Base-by-base conservation (phyloP, 2,797 vertebrate species). In the Clarias platycephalus region DNA sequence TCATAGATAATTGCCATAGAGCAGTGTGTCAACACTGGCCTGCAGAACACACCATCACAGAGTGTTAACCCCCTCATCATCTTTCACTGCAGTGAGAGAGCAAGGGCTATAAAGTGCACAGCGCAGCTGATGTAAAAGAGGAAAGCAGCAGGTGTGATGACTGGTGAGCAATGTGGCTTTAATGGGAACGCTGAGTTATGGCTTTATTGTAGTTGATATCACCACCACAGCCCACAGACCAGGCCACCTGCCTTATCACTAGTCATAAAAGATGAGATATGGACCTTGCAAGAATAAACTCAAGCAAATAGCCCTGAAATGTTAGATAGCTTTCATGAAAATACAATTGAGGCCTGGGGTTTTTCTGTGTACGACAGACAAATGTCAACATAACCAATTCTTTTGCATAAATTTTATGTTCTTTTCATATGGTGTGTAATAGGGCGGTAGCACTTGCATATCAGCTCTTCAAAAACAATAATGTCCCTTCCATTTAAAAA, bases 141-240 rank as follows among this genome's bases (percentile, higher is more conserved):
- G 20, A 83, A 82, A 88, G 82, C 90, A 93, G 92, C 95, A 95
- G 94, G 94, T 95, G 89, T 80, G 94, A 89, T 91, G 88, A 90
- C 90, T 85, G 81, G 88, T 85, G 88, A 89, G 88, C 92, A 92
- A 93, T 90, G 90, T 93, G 90, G 90, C 90, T 89, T 89, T 89
- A 91, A 92, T 92, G 92, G 90, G 89, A 78, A 86, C 89, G 89
- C 90, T 89, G 87, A 86, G 91, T 95, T 95, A 95, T 93, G 91
- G 93, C 91, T 96, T 95, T 94, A 95, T 95, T 93, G 90, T 93
- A 90, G 87, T 37, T 71, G 91, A 93, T 93, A 94, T 94, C 92
- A 90, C 91, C 90, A 92, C 92, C 89, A 93, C 93, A 94, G 62
- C 85, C 76, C 90, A 84, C 89, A 92, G 92, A 91, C 93, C 89